These are phyloP conservation scores for Peromyscus polionotus DNA, from an alignment of 2,113 vertebrate species.

Conservation along the genomic window DNA sequence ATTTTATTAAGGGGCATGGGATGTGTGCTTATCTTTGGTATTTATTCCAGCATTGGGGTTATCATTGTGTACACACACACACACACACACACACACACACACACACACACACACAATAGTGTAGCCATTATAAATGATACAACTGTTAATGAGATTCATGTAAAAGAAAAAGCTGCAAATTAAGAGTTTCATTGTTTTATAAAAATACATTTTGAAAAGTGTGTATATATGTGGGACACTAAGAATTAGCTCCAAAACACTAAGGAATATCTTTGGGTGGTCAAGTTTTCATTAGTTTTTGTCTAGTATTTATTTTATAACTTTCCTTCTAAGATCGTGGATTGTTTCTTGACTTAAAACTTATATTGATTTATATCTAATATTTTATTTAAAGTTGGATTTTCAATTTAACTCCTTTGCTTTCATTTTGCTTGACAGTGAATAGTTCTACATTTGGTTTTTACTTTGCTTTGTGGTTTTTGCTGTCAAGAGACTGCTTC, in stretches of 20 bases:
- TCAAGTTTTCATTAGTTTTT: slow-evolving; percentile 32
- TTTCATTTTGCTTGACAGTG: slow-evolving; percentile 9
- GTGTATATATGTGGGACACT: background rate
- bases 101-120: background rate
- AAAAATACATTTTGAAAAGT: slow-evolving; percentile 15
- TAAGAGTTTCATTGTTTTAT: slow-evolving; percentile 46
- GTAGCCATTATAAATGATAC: slow-evolving; percentile 2
- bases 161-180: slow-evolving; percentile 44
- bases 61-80: background rate
- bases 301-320: background rate
- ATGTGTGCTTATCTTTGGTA: background rate
- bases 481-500: background rate
- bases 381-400: slow-evolving; percentile 26
- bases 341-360: slow-evolving; percentile 56
- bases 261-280: background rate
- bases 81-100: background rate
- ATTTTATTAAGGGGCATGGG: background rate
- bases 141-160: slow-evolving; percentile 8
- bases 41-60: background rate
- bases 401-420: slow-evolving; percentile 28
- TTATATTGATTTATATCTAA: background rate
- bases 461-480: slow-evolving; percentile 47
- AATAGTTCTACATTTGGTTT: slow-evolving; percentile 22
- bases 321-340: slow-evolving; percentile 39
- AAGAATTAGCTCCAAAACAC: slow-evolving; percentile 35